These are phyloP conservation scores for Oeneis ivallda DNA, from an alignment of 2,888 invertebrate genomes.

Conservation along the genomic window DNA sequence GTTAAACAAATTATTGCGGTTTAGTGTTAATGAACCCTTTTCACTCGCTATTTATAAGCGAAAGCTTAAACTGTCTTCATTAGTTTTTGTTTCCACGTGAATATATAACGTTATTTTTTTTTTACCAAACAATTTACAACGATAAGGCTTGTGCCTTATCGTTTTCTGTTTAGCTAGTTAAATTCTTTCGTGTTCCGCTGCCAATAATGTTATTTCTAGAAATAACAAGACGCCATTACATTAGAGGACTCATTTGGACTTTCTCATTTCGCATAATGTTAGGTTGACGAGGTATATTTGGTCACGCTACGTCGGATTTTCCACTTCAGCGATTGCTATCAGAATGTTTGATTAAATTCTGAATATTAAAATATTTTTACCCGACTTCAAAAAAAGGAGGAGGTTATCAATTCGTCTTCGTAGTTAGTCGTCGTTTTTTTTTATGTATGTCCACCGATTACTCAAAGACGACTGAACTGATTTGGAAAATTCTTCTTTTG, in stretches of 20 bases:
- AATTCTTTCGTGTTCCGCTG: conserved; percentile 44
- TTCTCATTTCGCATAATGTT: conserved; percentile 61
- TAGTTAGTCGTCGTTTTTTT: too few relatives aligned
- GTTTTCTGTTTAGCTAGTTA: conserved; percentile 39
- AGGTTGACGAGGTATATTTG: conserved; percentile 54
- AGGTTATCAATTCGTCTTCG: too few relatives aligned
- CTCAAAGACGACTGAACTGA: too few relatives aligned
- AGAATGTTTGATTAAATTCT: conserved; percentile 42
- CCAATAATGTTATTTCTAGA: conserved; percentile 50
- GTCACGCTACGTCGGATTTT: conserved; percentile 55
- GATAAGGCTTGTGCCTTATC: too few relatives aligned
- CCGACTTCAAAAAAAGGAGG: too few relatives aligned
- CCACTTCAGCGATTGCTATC: conserved; percentile 46
- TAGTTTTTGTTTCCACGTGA: conserved; percentile 45
- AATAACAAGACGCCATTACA: conserved; percentile 53
- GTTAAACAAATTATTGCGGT: conserved; percentile 11
- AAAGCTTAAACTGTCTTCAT: conserved; percentile 53
- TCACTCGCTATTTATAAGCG: conserved; percentile 51
- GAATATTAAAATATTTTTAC: conserved; percentile 21
- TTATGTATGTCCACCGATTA: too few relatives aligned
- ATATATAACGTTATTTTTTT: conserved; percentile 49
- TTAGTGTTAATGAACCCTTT: conserved; percentile 47
- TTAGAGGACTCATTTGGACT: conserved; percentile 56
- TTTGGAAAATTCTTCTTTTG: too few relatives aligned
- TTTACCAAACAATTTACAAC: too few relatives aligned